Evolutionary conservation across 1,140 invertebrate genomes (phyloP).

Genomic region (Brachionus angularis): DNA sequence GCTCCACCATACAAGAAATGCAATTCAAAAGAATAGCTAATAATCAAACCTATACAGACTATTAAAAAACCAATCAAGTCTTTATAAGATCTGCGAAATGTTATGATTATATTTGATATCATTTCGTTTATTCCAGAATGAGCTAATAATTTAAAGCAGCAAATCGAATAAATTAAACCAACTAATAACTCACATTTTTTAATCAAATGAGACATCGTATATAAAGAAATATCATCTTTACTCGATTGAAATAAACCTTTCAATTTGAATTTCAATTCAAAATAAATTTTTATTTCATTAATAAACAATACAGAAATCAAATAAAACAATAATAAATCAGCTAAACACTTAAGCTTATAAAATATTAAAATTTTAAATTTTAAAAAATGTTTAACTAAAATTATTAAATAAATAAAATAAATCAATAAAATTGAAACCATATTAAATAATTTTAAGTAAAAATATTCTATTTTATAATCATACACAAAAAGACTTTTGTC

Average conservation of each 20-base stretch:
- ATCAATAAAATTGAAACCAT: neutral
- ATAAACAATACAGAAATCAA: neutral
- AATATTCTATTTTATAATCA: neutral
- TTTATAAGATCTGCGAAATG: conserved; percentile 21
- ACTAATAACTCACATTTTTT: conserved; percentile 13
- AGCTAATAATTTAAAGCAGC: neutral
- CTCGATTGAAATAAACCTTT: neutral
- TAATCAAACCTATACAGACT: conserved; percentile 11
- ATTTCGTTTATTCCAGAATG: conserved; percentile 25
- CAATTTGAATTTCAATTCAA: neutral
- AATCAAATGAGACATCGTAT: conserved; percentile 14
- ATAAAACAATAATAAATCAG: neutral
- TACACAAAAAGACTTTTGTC: neutral
- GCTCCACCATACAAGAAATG: conserved; percentile 23
- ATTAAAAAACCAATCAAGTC: conserved; percentile 35
- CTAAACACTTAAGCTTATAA: neutral
- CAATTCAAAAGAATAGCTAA: conserved; percentile 17
- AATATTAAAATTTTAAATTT: neutral
- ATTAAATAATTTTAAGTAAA: neutral
- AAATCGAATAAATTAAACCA: conserved; percentile 20
- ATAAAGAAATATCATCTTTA: neutral
- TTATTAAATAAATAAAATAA: conserved; percentile 9
- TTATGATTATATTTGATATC: conserved; percentile 31
- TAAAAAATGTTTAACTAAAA: neutral
- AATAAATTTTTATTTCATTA: conserved; percentile 20